Evolutionary conservation across 2,797 vertebrate species (phyloP).

Genomic region (Leucoraja ocellata): DNA sequence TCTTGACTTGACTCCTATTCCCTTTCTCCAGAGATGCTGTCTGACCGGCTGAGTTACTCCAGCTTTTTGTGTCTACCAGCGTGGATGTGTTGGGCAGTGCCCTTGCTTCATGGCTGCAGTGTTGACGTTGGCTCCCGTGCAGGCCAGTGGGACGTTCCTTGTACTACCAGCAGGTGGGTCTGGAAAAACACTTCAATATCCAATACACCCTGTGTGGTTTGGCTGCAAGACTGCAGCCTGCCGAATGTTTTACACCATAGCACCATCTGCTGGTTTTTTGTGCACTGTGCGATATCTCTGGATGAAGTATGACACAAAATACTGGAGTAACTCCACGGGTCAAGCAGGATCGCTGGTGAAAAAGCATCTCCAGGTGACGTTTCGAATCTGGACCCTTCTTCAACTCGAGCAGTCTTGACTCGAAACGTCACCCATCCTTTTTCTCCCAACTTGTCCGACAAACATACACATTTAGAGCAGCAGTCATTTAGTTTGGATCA

Average conservation of each 20-base stretch:
- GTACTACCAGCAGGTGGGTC: neutral
- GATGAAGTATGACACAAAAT: neutral
- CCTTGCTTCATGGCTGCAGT: neutral
- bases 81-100: neutral
- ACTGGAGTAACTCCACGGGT: too few species aligned
- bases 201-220: neutral
- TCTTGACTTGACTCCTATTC: too few species aligned
- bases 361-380: too few species aligned
- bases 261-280: neutral
- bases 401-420: too few species aligned
- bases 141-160: neutral
- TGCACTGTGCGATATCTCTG: neutral
- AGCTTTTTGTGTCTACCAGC: neutral
- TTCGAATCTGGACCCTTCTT: too few species aligned
- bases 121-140: neutral
- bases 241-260: neutral
- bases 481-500: too few species aligned
- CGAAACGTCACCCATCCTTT: too few species aligned
- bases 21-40: too few species aligned
- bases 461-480: too few species aligned
- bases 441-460: too few species aligned
- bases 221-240: neutral
- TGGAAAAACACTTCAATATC: neutral
- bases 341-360: too few species aligned
- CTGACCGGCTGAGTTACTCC: too few species aligned